Evolutionary conservation across 2,888 invertebrate species (phyloP), one percentile per base, ranked within the genome.

Genomic region (Trissolcus brochymenae): DNA sequence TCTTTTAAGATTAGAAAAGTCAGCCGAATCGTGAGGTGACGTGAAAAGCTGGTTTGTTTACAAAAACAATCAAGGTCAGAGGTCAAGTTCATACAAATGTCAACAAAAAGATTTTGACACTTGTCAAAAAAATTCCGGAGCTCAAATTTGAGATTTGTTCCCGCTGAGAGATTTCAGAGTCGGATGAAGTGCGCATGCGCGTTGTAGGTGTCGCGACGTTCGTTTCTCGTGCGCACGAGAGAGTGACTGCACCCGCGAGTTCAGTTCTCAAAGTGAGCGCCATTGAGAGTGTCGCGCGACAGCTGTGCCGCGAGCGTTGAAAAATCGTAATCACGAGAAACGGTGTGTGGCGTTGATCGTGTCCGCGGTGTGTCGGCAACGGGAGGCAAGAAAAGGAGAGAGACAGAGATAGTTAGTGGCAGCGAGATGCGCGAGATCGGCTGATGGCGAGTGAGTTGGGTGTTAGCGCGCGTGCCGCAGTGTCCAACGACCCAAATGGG

Each of bases 401-500:
- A 35, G 35, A 35, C 1, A 35, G 9, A 35, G 35, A 35, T 9
- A 35, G 35, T 11, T 11, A 2, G 35, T 7, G 11, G 35, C 35
- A 35, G 7, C 35, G 35, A 35, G 51, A 67, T 67, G 67, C 59
- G 57, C 55, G 67, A 67, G 14, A 59, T 70, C 50, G 57, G 61
- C 25, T 61, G 51, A 70, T 17, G 35, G 7, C 6, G 25, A 56
- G 56, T 51, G 68, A 16, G 35, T 35, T 35, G 35, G 29, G 49
- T 70, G 56, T 70, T 51, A 13, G 25, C 57, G 43, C 40, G 59
- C 56, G 70, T 19, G 49, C 40, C 55, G 53, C 40, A 56, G 70
- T 70, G 62, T 62, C 41, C 41, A 19, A 46, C 60, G 16, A 40
- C 61, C 62, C 70, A 70, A 70, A 70, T 70, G 62, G 61, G 70